Evolutionary conservation across 1,140 invertebrate genomes (phyloP), one percentile per base, ranked within the genome.

Genomic region (Lycorma delicatula): DNA sequence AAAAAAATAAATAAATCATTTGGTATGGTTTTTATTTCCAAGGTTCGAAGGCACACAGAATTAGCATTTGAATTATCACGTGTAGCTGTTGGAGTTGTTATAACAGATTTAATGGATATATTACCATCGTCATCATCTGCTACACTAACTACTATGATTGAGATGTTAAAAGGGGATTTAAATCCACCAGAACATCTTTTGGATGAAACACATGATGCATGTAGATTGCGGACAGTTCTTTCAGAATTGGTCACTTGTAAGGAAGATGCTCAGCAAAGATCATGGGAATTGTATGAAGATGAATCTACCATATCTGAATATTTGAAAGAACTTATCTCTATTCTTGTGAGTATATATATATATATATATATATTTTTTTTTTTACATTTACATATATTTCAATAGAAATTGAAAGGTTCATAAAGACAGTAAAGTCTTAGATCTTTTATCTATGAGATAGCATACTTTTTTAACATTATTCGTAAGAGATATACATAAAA

Each of bases 241-340:
- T 80, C 79, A 28, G 83, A 91, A 63, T 72, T 97, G 51, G 87
- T 86, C 11, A 86, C 83, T 46, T 91, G 89, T 62, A 93, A 93
- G 63, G 90, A 94, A 71, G 92, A 96, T 68, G 89, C 91, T 0
- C 91, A 97, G 68, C 92, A 97, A 66, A 77, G 93, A 63, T 91
- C 87, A 62, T 96, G 92, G 92, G 89, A 91, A 67, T 74, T 96
- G 3, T 87, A 95, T 72, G 91, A 95, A 72, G 92, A 97, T 72
- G 90, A 94, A 65, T 79, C 79, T 52, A 83, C 86, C 56, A 95
- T 96, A 67, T 81, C 83, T 36, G 84, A 87, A 60, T 86, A 91
- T 67, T 78, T 95, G 7, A 79, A 85, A 49, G 89, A 94, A 69
- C 74, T 95, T 13, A 83, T 88, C 7, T 89, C 86, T 51, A 90